Evolutionary conservation across 2,888 invertebrate species (phyloP).

Genomic region (Argyresthia albistria): DNA sequence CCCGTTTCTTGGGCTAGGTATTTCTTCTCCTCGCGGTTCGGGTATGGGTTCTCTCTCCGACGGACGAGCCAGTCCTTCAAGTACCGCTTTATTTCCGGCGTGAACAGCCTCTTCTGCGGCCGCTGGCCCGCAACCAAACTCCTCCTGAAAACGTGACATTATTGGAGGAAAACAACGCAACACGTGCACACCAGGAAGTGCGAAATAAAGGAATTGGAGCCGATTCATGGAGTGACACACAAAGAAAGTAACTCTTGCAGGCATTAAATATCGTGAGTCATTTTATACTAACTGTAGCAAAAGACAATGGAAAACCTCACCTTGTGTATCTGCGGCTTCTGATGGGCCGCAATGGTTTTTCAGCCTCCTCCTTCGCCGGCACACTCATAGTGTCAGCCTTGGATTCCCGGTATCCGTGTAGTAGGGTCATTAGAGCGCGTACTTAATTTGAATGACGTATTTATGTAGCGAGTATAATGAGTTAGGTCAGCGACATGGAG

Average conservation of each 20-base stretch:
- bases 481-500: conserved; percentile 12
- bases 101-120: conserved; percentile 81
- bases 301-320: conserved; percentile 46
- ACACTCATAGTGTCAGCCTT: conserved; percentile 42
- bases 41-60: conserved; percentile 84
- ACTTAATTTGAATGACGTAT: not conserved
- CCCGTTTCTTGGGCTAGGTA: conserved; percentile 81
- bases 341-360: conserved; percentile 75
- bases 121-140: conserved; percentile 74
- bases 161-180: not conserved
- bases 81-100: conserved; percentile 84
- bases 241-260: conserved; percentile 49
- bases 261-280: conserved; percentile 53
- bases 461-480: not conserved
- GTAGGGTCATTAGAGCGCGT: conserved; percentile 48
- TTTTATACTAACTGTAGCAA: conserved; percentile 21
- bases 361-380: conserved; percentile 50
- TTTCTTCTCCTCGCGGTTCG: conserved; percentile 84
- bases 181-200: not conserved
- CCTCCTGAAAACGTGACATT: conserved; percentile 45
- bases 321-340: conserved; percentile 81
- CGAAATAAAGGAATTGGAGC: conserved; percentile 24
- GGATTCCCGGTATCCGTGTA: conserved; percentile 32
- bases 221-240: conserved; percentile 42
- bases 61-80: conserved; percentile 85